phyloP scores from a whole-genome alignment of 2,888 invertebrate genomes.

The Apocheima hispidaria region DNA sequence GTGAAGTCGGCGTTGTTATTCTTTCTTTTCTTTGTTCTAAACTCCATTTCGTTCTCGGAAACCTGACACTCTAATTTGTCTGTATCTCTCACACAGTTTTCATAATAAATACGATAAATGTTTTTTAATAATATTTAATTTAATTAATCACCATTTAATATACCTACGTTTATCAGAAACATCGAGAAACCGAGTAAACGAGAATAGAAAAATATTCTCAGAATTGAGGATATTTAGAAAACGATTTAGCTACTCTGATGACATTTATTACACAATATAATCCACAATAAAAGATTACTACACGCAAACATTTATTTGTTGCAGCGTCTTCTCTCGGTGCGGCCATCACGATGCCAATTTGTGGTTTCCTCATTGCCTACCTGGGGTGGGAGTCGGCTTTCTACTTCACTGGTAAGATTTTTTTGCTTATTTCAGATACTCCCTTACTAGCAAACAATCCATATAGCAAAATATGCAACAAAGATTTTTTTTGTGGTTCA shows the following conservation, averaged over 20 bases:
- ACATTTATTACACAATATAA: background rate
- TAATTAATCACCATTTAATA: background rate
- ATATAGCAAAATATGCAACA: too few relatives aligned
- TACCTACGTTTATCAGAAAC: background rate
- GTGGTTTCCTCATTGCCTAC: constrained; percentile 92
- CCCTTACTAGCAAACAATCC: too few relatives aligned
- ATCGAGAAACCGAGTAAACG: background rate
- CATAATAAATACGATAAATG: too few relatives aligned
- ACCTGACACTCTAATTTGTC: too few relatives aligned
- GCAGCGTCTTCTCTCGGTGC: constrained; percentile 96
- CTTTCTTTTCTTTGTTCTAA: too few relatives aligned
- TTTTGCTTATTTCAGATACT: background rate
- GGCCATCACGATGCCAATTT: constrained; percentile 95
- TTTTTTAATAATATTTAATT: too few relatives aligned
- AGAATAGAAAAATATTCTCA: background rate
- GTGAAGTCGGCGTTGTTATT: too few relatives aligned
- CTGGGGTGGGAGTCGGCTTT: constrained; percentile 96
- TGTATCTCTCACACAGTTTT: too few relatives aligned
- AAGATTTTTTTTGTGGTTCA: too few relatives aligned
- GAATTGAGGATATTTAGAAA: background rate
- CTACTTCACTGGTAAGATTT: constrained; percentile 90
- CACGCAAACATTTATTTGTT: constrained; percentile 40
- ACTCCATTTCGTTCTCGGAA: too few relatives aligned
- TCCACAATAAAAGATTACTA: background rate
- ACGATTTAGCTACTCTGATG: background rate